Conservation (phyloP, 2,113 vertebrate species). For the Amphilophus citrinellus region DNA sequence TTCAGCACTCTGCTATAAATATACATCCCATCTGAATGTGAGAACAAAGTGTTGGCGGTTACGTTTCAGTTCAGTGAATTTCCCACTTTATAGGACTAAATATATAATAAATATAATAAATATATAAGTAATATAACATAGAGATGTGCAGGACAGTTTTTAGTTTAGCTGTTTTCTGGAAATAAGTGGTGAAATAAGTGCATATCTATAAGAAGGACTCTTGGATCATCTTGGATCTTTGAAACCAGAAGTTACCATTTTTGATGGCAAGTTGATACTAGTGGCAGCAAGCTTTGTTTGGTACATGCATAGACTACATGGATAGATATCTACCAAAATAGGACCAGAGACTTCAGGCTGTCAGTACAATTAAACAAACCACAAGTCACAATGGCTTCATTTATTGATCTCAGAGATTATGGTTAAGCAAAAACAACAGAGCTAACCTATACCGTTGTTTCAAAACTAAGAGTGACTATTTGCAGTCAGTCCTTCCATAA, state of each 20-base stretch:
- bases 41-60: slow-evolving; percentile 32
- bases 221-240: no score
- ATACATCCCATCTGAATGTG: slow-evolving; percentile 20
- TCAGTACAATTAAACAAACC: no score
- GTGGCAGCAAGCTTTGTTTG: no score
- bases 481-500: neutral
- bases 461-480: neutral
- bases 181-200: slow-evolving; percentile 8
- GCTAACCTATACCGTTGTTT: neutral
- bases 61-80: slow-evolving; percentile 27
- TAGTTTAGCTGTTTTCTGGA: neutral
- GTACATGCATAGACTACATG: no score
- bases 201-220: neutral
- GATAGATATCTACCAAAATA: no score
- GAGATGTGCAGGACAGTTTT: neutral
- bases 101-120: neutral
- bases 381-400: neutral
- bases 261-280: no score
- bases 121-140: neutral
- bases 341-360: no score
- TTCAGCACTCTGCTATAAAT: neutral
- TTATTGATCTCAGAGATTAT: neutral
- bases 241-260: no score
- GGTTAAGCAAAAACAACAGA: neutral
- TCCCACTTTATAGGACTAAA: neutral